Percentiles rank a stretch among this genome's conserved stretches.
Conservation (phyloP, 2,888 invertebrate genomes). For the Cryptus viduatorius region DNA sequence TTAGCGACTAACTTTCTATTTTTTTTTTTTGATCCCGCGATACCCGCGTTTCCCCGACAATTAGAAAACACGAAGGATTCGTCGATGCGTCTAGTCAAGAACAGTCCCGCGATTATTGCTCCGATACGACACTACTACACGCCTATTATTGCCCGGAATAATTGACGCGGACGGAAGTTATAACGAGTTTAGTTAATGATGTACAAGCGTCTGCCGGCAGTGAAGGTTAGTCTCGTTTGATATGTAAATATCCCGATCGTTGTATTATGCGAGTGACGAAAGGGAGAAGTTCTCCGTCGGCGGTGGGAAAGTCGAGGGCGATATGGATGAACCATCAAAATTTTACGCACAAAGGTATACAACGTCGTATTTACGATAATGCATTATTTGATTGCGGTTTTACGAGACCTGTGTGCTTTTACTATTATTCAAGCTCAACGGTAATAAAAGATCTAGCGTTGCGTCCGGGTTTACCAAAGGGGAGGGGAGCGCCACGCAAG, state of each 20-base stretch:
- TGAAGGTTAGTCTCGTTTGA: conserved; percentile 1
- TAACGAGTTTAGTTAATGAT: not conserved
- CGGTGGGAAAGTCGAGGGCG: not conserved
- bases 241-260: not conserved
- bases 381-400: conserved; percentile 80
- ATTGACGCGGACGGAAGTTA: not conserved
- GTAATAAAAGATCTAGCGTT: conserved; percentile 58
- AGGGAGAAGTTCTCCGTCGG: not conserved
- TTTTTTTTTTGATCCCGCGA: no score
- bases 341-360: conserved; percentile 68
- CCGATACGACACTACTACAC: not conserved
- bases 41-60: no score
- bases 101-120: no score
- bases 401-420: conserved; percentile 75
- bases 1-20: no score
- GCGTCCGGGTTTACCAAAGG: conserved; percentile 17
- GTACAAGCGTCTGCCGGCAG: not conserved
- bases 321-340: conserved; percentile 65
- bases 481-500: no score
- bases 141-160: not conserved
- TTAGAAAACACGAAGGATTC: no score
- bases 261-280: not conserved
- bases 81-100: no score
- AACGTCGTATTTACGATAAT: conserved; percentile 78
- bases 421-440: conserved; percentile 76